These are phyloP conservation scores for Mobula hypostoma DNA, from an alignment of 2,113 vertebrate genomes.

Conservation along the genomic window DNA sequence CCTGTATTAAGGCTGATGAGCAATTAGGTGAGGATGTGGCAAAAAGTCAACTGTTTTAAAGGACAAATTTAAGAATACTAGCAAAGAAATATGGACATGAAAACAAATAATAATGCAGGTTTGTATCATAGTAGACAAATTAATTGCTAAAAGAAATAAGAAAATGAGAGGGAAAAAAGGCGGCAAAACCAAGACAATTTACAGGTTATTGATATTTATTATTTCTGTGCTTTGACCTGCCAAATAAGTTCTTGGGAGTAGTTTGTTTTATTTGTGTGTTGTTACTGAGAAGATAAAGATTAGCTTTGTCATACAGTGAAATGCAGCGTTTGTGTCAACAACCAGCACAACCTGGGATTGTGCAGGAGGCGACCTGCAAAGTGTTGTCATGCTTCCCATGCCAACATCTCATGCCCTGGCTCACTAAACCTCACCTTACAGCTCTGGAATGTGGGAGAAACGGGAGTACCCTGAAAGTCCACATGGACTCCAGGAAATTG, in stretches of 20 bases:
- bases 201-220: background rate
- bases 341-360: too few relatives aligned
- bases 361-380: too few relatives aligned
- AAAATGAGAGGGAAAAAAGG: background rate
- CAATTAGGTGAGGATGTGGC: background rate
- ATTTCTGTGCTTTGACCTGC: background rate
- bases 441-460: too few relatives aligned
- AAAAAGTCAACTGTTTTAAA: background rate
- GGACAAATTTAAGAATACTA: background rate
- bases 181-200: background rate
- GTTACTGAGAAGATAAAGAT: too few relatives aligned
- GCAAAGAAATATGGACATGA: background rate
- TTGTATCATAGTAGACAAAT: background rate
- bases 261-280: background rate
- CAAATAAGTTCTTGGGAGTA: background rate
- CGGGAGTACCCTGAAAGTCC: too few relatives aligned
- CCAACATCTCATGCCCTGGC: too few relatives aligned
- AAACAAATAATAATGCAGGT: background rate
- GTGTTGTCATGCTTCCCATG: too few relatives aligned
- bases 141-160: background rate
- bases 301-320: too few relatives aligned
- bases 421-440: too few relatives aligned
- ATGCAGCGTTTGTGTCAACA: too few relatives aligned
- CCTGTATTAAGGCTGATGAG: background rate
- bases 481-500: too few relatives aligned